Percentiles rank a stretch among this genome's conserved stretches.
These are phyloP conservation scores for Graphium colonna DNA, from an alignment of 2,888 invertebrate species.

Conservation along the genomic window DNA sequence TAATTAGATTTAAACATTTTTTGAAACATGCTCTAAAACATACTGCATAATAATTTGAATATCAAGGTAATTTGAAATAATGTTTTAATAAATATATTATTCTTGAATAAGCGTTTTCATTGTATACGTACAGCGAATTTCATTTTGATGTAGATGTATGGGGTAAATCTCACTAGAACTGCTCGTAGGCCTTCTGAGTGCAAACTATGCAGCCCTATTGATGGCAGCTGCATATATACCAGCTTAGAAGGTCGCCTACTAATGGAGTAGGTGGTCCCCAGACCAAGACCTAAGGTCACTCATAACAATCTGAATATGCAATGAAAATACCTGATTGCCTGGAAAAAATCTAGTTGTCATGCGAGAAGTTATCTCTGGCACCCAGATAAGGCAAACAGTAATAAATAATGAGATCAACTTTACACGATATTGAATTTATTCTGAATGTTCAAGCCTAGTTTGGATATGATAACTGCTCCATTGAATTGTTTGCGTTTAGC, in stretches of 20 bases:
- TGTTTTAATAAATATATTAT: no score
- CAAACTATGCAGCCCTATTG: conserved; percentile 63
- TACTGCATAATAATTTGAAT: no score
- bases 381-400: conserved; percentile 43
- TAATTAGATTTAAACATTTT: no score
- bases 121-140: conserved; percentile 72
- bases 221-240: conserved; percentile 59
- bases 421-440: not conserved
- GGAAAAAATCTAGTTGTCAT: conserved; percentile 41
- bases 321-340: conserved; percentile 52
- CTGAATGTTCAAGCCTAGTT: conserved; percentile 6
- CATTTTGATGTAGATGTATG: conserved; percentile 52
- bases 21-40: no score
- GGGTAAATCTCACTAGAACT: conserved; percentile 68
- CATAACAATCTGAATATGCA: conserved; percentile 55
- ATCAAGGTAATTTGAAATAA: no score
- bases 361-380: conserved; percentile 34
- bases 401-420: conserved; percentile 42
- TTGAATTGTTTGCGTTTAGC: not conserved
- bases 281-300: conserved; percentile 56
- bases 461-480: not conserved
- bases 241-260: conserved; percentile 58
- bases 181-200: conserved; percentile 67
- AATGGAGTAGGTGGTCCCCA: conserved; percentile 35
- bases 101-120: no score